Evolutionary conservation across 2,113 vertebrate genomes (phyloP).

Genomic region (Eolophus roseicapilla): DNA sequence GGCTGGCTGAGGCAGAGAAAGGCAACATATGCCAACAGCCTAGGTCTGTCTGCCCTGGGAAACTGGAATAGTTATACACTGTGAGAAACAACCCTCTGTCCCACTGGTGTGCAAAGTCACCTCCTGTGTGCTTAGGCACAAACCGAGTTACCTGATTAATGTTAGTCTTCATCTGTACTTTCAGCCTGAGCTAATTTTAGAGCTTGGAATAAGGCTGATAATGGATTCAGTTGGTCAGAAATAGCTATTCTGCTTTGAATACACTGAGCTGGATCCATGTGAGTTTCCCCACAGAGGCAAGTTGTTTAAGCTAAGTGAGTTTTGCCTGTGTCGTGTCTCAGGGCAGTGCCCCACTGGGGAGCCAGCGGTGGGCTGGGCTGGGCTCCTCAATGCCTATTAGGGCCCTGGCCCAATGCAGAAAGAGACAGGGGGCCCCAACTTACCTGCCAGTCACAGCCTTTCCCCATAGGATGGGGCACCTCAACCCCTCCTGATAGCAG

Average conservation of each 20-base stretch:
- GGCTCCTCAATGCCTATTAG: rapidly evolving
- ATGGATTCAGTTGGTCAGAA: neutral
- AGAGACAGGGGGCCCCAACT: rapidly evolving
- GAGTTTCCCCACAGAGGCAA: neutral
- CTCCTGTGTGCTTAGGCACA: neutral
- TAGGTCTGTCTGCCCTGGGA: neutral
- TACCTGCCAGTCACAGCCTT: neutral
- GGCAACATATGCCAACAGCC: rapidly evolving
- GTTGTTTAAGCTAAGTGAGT: neutral
- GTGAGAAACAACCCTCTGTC: neutral
- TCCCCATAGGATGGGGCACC: neutral
- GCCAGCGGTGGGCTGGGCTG: neutral
- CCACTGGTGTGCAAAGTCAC: neutral
- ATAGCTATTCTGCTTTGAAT: slow-evolving; percentile 26
- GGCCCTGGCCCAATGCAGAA: rapidly evolving
- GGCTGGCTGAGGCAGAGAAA: neutral
- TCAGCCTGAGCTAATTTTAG: slow-evolving; percentile 27
- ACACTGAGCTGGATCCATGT: neutral
- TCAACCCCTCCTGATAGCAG: rapidly evolving
- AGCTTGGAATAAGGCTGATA: neutral
- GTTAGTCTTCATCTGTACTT: neutral
- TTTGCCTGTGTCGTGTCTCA: neutral
- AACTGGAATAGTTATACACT: neutral
- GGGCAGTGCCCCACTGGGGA: neutral
- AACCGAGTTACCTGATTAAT: neutral